Evolutionary conservation across 2,797 vertebrate genomes (phyloP), one percentile per base, ranked within the genome.

Genomic region (Natrix natrix): DNA sequence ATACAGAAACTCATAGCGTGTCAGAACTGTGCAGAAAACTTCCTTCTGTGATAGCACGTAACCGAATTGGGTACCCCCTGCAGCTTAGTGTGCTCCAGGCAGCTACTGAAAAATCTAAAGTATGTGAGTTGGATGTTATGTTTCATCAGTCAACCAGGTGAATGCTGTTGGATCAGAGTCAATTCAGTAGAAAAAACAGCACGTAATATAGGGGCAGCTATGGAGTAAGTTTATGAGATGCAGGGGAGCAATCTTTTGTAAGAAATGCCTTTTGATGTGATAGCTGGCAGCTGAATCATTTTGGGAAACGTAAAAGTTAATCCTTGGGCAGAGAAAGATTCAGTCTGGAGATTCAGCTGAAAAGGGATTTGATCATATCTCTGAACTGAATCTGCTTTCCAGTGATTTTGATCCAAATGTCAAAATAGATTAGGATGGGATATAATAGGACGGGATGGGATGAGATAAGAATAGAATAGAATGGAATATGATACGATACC

Each of bases 41-140:
- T 26, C 26, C 86, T 57, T 48, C 14, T 48, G 54, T 59, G 26
- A 48, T 2, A n/a, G 12, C 55, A 78, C 7, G 13, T 59, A 89
- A 26, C 63, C 4, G 57, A 78, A 37, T 8, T 11, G n/a, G 60
- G 20, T 26, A 87, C 83, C 92, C 57, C 32, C 92, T 55, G 87
- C 57, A 37, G 87, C 87, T 56, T 88, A 59, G 48, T 91, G n/a
- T 69, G 52, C 63, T 90, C 55, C 90, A 86, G 91, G 8, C 52
- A 92, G 37, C 5, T 12, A 89, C 66, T 91, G 66, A 94, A 95
- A 90, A 56, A 87, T 2, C 48, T 57, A 32, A 54, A 43, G 28
- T 5, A 0, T n/a, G n/a, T 94, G 59, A 63, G 17, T 93, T 24
- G 3, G 89, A n/a, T 89, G 7, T 13, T 17, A 5, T 87, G 20